These are phyloP conservation scores for Notospermus geniculatus DNA, from an alignment of 1,140 invertebrate species.

Conservation along the genomic window DNA sequence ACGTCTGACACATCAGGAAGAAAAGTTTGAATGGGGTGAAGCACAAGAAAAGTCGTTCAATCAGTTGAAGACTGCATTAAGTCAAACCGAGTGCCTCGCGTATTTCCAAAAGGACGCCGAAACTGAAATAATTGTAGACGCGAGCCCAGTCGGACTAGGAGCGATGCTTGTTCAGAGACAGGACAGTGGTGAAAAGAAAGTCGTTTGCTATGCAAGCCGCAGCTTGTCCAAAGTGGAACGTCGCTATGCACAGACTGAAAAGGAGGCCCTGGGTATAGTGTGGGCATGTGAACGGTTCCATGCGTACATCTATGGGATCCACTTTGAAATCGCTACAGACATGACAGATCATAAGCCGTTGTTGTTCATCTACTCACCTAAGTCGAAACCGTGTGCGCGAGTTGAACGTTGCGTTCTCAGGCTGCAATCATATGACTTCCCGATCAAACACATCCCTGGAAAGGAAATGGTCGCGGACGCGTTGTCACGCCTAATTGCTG, in stretches of 20 bases:
- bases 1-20: background rate
- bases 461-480: conserved; percentile 13
- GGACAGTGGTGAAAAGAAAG: background rate
- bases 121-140: conserved; percentile 3
- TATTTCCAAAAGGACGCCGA: background rate
- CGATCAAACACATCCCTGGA: conserved; percentile 9
- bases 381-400: background rate
- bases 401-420: conserved; percentile 24
- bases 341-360: background rate
- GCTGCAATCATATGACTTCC: conserved; percentile 16
- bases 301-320: background rate
- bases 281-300: background rate
- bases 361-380: background rate
- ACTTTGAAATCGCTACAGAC: background rate
- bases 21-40: background rate
- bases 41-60: conserved; percentile 1
- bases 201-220: background rate
- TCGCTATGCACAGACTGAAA: background rate
- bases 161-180: background rate
- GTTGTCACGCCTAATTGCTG: conserved; percentile 10
- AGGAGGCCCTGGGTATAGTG: background rate
- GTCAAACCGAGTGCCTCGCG: background rate
- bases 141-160: background rate
- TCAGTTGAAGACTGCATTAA: background rate
- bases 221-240: background rate